phyloP scores from a whole-genome alignment of 35 echinoderm and acorn worm species.

The Ptychodera flava region DNA sequence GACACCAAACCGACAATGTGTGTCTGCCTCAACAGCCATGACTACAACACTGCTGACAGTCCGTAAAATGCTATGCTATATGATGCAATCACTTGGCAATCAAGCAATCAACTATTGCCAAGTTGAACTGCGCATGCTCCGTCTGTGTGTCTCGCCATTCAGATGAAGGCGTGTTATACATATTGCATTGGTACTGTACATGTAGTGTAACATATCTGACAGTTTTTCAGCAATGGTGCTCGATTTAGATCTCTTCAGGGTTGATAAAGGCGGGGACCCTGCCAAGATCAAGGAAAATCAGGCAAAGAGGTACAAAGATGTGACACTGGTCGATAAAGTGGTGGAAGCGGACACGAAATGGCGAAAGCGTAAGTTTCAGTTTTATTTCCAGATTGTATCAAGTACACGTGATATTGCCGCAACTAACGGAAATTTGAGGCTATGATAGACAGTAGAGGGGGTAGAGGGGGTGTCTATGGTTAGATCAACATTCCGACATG shows the following conservation, averaged over 20 bases:
- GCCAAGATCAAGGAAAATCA: constrained; percentile 93
- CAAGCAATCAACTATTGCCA: not conserved
- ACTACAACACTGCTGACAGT: too few species aligned
- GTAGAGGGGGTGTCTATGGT: too few species aligned
- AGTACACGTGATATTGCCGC: too few species aligned
- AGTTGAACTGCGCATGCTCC: not conserved
- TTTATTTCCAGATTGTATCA: too few species aligned
- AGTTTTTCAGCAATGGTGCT: constrained; percentile 80
- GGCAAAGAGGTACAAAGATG: constrained; percentile 90
- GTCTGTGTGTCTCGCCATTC: not conserved
- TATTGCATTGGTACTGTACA: not conserved
- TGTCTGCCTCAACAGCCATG: too few species aligned
- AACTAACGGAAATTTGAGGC: too few species aligned
- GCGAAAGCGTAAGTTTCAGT: constrained; percentile 72
- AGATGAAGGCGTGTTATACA: not conserved
- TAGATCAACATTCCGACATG: too few species aligned
- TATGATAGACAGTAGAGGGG: too few species aligned
- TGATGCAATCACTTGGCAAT: not conserved
- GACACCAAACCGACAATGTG: too few species aligned
- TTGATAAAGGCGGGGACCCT: constrained; percentile 91
- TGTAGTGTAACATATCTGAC: not conserved
- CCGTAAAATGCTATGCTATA: too few species aligned
- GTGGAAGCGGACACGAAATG: constrained; percentile 97
- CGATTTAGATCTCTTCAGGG: constrained; percentile 91
- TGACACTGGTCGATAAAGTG: constrained; percentile 92